A percentile compares a stretch with the other conserved stretches of the same genome.
phyloP scores from a whole-genome alignment of 2,113 vertebrate genomes.

The Nibea coibor region DNA sequence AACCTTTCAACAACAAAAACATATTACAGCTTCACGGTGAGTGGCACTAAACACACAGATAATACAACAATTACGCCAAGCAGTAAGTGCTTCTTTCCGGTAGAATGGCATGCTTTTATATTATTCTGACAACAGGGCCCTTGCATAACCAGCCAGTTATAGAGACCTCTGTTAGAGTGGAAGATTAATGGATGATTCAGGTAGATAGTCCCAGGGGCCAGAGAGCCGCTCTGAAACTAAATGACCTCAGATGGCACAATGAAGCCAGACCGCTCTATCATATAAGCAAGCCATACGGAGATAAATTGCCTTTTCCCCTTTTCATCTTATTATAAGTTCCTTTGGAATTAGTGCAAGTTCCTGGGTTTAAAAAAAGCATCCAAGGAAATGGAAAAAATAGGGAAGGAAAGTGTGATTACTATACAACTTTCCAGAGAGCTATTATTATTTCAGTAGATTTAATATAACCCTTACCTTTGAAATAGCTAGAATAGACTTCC shows the following conservation, averaged over 20 bases:
- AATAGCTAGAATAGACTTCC: conserved; percentile 15
- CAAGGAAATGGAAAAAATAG: background rate
- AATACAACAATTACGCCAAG: conserved; percentile 37
- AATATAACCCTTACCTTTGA: conserved; percentile 15
- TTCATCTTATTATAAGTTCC: conserved; percentile 37
- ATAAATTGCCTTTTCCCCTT: conserved; percentile 43
- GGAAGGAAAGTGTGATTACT: conserved; percentile 5
- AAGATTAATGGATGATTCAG: conserved; percentile 69
- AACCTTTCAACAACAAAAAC: conserved; percentile 41
- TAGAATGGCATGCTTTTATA: conserved; percentile 35
- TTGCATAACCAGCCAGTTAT: conserved; percentile 41
- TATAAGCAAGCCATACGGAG: conserved; percentile 36
- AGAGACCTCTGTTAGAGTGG: conserved; percentile 33
- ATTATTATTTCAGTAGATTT: conserved; percentile 34
- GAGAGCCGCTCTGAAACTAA: conserved; percentile 51
- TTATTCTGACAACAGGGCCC: conserved; percentile 35
- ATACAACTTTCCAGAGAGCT: conserved; percentile 23
- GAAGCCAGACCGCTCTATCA: conserved; percentile 47
- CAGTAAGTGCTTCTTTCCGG: conserved; percentile 17
- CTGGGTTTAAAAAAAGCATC: conserved; percentile 27
- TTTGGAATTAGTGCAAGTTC: conserved; percentile 44
- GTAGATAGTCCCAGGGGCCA: conserved; percentile 46
- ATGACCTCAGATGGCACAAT: conserved; percentile 64
- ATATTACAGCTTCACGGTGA: conserved; percentile 28
- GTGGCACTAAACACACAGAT: conserved; percentile 37